Evolutionary conservation across 2,113 vertebrate genomes (phyloP), one percentile per base, ranked within the genome.

Genomic region (Electrona antarctica): DNA sequence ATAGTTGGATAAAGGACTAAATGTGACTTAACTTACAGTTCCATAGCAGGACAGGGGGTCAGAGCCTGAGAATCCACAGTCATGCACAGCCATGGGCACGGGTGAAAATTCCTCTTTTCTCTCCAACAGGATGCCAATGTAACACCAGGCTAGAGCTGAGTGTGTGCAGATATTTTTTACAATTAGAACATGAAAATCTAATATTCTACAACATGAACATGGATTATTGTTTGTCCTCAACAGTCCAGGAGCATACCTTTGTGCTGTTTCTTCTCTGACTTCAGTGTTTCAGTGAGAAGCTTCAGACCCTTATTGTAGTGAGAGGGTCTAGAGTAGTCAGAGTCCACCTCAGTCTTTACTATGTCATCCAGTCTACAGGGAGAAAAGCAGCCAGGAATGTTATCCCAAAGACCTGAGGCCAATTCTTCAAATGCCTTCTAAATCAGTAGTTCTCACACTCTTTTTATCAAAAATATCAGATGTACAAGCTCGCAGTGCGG

Each of bases 91-190:
- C 88, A 87, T 91, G 0, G 92, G 94, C 0, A 92, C 92, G 7
- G 87, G 92, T 58, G 87, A 86, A 85, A 97, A 95, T 1, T 85
- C 91, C 0, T 92, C 84, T 57, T 92, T 93, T 65, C 91, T 93
- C 82, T 96, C 94, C 81, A 97, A 83, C 84, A 96, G 88, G 88
- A 96, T 87, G 51, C 93, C 94, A 7, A 95, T 77, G 10, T 92
- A 96, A 87, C 94, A 95, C 93, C 94, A 96, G 82, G 92, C 79
- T 13, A 96, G 85, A 67, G 94, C 93, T 95, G 66, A 75, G 52
- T 33, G 7, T 6, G 51, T 1, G 6, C 11, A 54, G 5, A 54
- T 21, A 21, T 21, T 21, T 21, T 12, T 10, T 52, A 52, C 51
- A 52, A 52, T 52, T 4, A 10, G 13, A 13, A 13, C n/a, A 12